Conservation (phyloP, 2,113 vertebrate genomes). For the Leuciscus idus region DNA sequence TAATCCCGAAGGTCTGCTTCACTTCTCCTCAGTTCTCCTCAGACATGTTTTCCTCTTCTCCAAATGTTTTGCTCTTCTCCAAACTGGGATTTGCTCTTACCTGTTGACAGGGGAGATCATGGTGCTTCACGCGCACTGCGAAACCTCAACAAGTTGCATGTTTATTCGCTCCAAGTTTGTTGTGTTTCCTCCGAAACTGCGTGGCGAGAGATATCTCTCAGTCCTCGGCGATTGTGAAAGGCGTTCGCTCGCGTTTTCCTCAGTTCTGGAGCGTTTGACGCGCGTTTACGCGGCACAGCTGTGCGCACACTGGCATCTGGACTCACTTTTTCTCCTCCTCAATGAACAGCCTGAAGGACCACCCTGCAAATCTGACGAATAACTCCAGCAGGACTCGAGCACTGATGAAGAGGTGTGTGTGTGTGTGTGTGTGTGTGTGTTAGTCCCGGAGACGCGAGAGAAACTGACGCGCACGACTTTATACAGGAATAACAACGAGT, state of each 20-base stretch:
- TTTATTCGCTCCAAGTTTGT: background rate
- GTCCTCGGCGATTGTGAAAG: background rate
- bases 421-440: no score
- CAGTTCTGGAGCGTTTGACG: background rate
- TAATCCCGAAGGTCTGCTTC: slow-evolving; percentile 41
- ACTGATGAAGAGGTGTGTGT: background rate
- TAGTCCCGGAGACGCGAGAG: no score
- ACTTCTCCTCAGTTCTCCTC: background rate
- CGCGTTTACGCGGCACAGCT: slow-evolving; percentile 41
- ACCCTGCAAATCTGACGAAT: slow-evolving; percentile 52
- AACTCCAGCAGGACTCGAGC: slow-evolving; percentile 30
- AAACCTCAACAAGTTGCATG: background rate
- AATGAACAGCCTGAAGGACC: slow-evolving; percentile 56
- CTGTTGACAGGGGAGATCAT: slow-evolving; percentile 48
- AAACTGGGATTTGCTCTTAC: slow-evolving; percentile 13
- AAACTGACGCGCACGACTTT: no score
- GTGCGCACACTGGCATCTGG: slow-evolving; percentile 54
- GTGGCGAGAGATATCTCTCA: background rate
- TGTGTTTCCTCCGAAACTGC: background rate
- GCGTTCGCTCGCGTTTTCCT: background rate
- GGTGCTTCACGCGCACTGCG: background rate
- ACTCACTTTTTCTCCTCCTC: slow-evolving; percentile 61
- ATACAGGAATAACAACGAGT: no score
- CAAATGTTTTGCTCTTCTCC: no score
- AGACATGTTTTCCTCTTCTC: background rate